Conservation (phyloP, 2,888 invertebrate species). For the Drosophila melanosoma region DNA sequence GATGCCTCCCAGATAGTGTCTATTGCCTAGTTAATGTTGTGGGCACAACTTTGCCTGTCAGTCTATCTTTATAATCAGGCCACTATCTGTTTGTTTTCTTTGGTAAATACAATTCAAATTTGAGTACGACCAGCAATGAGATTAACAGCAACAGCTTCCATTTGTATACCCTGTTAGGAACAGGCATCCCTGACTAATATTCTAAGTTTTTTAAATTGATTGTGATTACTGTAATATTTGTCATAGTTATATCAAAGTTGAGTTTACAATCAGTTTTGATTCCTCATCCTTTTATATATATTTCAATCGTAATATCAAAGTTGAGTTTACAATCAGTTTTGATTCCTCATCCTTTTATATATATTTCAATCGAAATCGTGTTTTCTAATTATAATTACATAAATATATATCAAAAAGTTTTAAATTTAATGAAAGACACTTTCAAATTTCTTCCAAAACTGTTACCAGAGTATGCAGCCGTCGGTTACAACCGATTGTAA, state of each 20-base stretch:
- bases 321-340: background rate
- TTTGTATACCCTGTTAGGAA: slow-evolving; percentile 9
- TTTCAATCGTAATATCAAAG: background rate
- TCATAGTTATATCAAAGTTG: background rate
- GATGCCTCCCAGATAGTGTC: slow-evolving; percentile 15
- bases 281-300: background rate
- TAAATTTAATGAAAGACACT: background rate
- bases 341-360: background rate
- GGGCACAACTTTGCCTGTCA: slow-evolving; percentile 16
- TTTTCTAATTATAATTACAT: background rate
- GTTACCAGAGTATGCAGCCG: background rate
- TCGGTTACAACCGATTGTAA: background rate
- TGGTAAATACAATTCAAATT: slow-evolving; percentile 47
- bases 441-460: background rate
- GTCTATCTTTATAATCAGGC: slow-evolving; percentile 64
- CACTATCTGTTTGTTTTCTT: slow-evolving; percentile 52
- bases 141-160: slow-evolving; percentile 27
- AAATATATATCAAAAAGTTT: no score
- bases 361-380: background rate
- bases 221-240: background rate
- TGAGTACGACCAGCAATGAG: background rate
- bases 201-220: background rate
- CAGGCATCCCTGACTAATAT: background rate
- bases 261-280: background rate
- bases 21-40: slow-evolving; percentile 4